Percentiles rank a stretch among this genome's conserved stretches.
These are phyloP conservation scores for Thunnus thynnus DNA, from an alignment of 2,113 vertebrate species.

Conservation along the genomic window DNA sequence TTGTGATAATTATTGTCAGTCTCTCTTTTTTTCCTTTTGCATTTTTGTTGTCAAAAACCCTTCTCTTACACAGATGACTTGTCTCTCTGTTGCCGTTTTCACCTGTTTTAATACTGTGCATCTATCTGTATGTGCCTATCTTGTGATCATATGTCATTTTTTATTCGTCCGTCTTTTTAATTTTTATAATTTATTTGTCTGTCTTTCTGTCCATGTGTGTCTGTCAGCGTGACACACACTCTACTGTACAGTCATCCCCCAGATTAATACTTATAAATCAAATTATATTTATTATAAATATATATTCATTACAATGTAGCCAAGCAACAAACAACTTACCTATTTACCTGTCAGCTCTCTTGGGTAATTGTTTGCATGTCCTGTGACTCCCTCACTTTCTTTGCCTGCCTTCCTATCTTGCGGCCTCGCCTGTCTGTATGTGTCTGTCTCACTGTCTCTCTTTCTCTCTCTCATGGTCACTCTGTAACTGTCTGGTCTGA, in stretches of 20 bases:
- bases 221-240: slow-evolving; percentile 40
- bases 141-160: slow-evolving; percentile 45
- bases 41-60: neutral
- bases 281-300: slow-evolving; percentile 13
- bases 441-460: slow-evolving; percentile 89
- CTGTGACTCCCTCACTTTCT: slow-evolving; percentile 81
- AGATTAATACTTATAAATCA: slow-evolving; percentile 36
- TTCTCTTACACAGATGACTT: slow-evolving; percentile 9
- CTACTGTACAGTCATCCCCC: slow-evolving; percentile 32
- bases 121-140: slow-evolving; percentile 27
- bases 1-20: neutral
- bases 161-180: neutral
- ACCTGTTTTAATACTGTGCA: neutral
- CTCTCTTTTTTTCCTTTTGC: neutral
- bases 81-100: neutral
- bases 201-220: slow-evolving; percentile 35
- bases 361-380: slow-evolving; percentile 78
- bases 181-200: slow-evolving; percentile 17
- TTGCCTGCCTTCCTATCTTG: slow-evolving; percentile 84
- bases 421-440: slow-evolving; percentile 83
- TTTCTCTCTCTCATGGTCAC: slow-evolving; percentile 87
- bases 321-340: slow-evolving; percentile 51
- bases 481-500: slow-evolving; percentile 88
- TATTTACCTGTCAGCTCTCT: slow-evolving; percentile 52
- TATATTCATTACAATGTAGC: slow-evolving; percentile 5